Evolutionary conservation across 2,113 vertebrate genomes (phyloP), one percentile per base, ranked within the genome.

Genomic region (Pygoscelis antarcticus): DNA sequence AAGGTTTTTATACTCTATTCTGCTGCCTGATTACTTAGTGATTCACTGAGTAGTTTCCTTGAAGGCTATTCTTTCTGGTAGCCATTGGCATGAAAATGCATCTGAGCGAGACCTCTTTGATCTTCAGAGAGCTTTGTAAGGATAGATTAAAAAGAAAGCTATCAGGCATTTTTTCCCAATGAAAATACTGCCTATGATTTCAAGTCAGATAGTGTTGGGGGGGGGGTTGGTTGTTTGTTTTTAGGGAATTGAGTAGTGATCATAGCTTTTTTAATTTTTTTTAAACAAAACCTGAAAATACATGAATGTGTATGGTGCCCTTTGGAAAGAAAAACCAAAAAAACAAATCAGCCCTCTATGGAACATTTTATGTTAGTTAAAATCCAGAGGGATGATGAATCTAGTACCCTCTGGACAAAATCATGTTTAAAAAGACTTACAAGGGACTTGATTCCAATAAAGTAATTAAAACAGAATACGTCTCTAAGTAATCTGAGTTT

Each of bases 51-150:
- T 90, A 91, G 80, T 83, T 96, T 93, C 79, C 97, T 97, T 90
- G 87, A 97, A 98, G 94, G 95, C 96, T 90, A 52, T 97, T 97
- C 93, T 97, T 97, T 81, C 90, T 95, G 82, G 77, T 95, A 88
- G 90, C 93, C 95, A 95, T 76, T 97, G 96, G 94, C 93, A 97
- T 96, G 96, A 96, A 97, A 98, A 97, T 93, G 82, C 94, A 87
- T 93, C 96, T 92, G 80, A 94, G 78, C 8, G 72, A 98, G 96
- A 88, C 94, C 87, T 95, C 93, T 98, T 97, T 98, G 97, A 98
- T 98, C 96, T 97, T 96, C 90, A 80, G 95, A 97, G 96, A 91
- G 97, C 89, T 97, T 96, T 96, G 95, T 97, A 93, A 96, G 96
- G 92, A 95, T 38, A 97, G 91, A 97, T 96, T 97, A 96, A 93